These are phyloP conservation scores for Apistogramma diplotaenia DNA, from an alignment of 2,113 vertebrate genomes.

Conservation along the genomic window DNA sequence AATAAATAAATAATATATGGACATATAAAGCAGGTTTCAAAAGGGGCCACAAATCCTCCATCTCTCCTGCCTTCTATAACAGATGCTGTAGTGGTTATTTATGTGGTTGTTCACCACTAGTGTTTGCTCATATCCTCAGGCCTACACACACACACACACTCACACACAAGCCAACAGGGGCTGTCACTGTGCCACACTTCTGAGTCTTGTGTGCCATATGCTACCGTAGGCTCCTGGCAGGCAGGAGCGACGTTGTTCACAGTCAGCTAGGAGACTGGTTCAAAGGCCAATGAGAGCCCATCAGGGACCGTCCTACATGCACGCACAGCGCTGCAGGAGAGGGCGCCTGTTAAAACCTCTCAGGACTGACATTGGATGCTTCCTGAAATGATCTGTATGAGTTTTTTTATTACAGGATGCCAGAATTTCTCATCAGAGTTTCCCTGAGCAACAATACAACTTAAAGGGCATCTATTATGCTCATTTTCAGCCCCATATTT, in stretches of 20 bases:
- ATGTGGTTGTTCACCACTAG: slow-evolving; percentile 59
- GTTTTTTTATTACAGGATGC: neutral
- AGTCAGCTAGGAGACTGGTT: slow-evolving; percentile 47
- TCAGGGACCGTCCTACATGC: slow-evolving; percentile 9
- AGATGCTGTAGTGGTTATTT: slow-evolving; percentile 67
- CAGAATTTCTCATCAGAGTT: neutral
- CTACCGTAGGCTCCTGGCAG: slow-evolving; percentile 52
- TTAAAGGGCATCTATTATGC: neutral
- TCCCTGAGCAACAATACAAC: neutral
- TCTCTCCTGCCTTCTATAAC: slow-evolving; percentile 28
- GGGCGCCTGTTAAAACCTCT: neutral
- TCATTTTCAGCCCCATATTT: neutral
- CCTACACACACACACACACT: neutral
- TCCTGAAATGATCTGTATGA: neutral
- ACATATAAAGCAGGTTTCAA: slow-evolving; percentile 1
- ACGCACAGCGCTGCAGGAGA: neutral
- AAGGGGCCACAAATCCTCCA: neutral
- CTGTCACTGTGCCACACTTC: slow-evolving; percentile 48
- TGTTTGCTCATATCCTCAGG: slow-evolving; percentile 51
- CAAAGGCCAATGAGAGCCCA: slow-evolving; percentile 62
- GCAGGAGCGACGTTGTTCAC: slow-evolving; percentile 16
- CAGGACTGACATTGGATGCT: neutral
- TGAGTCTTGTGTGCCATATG: slow-evolving; percentile 59
- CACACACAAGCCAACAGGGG: slow-evolving; percentile 35
- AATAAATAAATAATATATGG: no score